A percentile compares a stretch with the other conserved stretches of the same genome.
These are phyloP conservation scores for Plotosus lineatus DNA, from an alignment of 2,113 vertebrate genomes.

Conservation along the genomic window DNA sequence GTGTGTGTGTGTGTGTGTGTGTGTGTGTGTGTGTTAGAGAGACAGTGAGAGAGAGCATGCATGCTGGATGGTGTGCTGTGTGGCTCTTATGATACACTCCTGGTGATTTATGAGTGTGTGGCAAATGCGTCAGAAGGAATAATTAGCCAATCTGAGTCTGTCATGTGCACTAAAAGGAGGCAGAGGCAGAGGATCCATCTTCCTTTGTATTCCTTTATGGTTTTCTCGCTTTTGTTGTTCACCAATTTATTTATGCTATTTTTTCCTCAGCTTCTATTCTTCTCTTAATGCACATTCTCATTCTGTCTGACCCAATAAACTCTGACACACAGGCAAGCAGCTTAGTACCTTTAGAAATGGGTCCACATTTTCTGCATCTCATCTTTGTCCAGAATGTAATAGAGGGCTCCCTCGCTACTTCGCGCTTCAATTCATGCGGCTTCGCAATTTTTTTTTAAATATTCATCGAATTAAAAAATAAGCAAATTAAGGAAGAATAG, in stretches of 20 bases:
- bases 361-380: constrained; percentile 22
- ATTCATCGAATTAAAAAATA: too few species aligned
- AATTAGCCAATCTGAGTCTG: constrained; percentile 80
- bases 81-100: constrained; percentile 60
- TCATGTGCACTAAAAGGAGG: constrained; percentile 73
- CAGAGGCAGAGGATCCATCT: constrained; percentile 76
- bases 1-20: not conserved
- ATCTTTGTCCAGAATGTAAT: constrained; percentile 11
- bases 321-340: constrained; percentile 17
- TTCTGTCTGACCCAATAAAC: constrained; percentile 26
- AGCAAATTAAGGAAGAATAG: too few species aligned
- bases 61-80: constrained; percentile 48
- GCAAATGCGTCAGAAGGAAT: constrained; percentile 71
- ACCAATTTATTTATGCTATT: constrained; percentile 31
- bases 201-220: constrained; percentile 63
- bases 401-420: too few species aligned
- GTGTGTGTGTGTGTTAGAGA: not conserved
- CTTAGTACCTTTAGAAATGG: constrained; percentile 8
- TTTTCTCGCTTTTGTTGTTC: constrained; percentile 44
- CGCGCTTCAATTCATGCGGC: too few species aligned
- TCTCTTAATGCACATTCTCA: constrained; percentile 38
- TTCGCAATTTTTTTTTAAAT: too few species aligned
- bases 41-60: constrained; percentile 43
- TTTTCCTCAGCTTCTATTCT: constrained; percentile 7
- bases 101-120: constrained; percentile 75